phyloP scores from a whole-genome alignment of 2,113 vertebrate species.

The Datnioides undecimradiatus region DNA sequence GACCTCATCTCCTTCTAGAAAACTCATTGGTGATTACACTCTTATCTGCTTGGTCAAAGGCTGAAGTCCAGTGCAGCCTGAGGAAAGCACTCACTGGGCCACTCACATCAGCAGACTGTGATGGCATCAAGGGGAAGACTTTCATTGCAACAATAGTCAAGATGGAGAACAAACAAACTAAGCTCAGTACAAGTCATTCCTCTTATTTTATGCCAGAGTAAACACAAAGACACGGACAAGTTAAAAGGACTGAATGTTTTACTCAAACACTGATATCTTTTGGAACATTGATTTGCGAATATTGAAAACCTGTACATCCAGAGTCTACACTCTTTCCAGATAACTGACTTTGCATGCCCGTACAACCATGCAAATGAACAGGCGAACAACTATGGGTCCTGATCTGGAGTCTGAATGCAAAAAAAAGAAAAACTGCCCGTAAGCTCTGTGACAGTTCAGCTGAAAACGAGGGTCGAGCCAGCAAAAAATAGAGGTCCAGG shows the following conservation, averaged over 20 bases:
- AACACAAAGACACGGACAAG: not conserved
- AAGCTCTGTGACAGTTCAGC: not conserved
- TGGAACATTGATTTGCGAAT: not conserved
- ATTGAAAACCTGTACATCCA: not conserved
- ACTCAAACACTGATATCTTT: not conserved
- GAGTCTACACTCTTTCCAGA: not conserved
- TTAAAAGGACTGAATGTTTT: not conserved
- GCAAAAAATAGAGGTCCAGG: too few relatives aligned
- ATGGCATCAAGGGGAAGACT: not conserved
- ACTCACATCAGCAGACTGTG: not conserved
- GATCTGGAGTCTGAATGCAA: not conserved
- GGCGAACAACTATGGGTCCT: not conserved
- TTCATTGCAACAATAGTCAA: not conserved
- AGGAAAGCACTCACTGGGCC: not conserved
- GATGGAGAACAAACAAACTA: not conserved
- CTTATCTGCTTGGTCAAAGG: slow-evolving; percentile 62
- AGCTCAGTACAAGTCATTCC: not conserved
- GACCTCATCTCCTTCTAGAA: slow-evolving; percentile 17
- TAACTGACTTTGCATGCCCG: too few relatives aligned
- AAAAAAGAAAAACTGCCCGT: not conserved
- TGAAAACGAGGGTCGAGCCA: not conserved
- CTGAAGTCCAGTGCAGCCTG: slow-evolving; percentile 26
- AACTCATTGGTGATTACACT: not conserved
- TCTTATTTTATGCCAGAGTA: not conserved
- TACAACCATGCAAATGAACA: not conserved